Base-by-base conservation (phyloP, 37 sponge, comb jelly and placozoan genomes). In the Petrosia ficiformis region DNA sequence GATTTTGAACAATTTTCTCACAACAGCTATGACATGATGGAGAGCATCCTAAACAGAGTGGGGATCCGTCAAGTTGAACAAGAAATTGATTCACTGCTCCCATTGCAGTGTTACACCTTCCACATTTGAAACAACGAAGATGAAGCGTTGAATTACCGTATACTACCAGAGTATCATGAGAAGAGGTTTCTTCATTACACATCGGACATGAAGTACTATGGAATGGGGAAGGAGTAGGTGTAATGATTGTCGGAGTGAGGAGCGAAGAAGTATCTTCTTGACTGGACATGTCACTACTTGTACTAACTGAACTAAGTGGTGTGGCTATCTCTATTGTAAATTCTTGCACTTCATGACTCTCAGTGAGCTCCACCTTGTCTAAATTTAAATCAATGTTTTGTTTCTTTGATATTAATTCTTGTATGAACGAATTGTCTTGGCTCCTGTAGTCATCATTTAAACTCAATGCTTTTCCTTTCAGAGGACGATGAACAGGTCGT, bases 41-140 rank as follows among this genome's bases (percentile, higher is more conserved):
- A 10, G 78, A 73, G 39, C 88, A 87, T 16, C 3, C 32, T 11
- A n/a, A 33, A 71, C 88, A 87, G 30, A 87, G 74, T 40, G 88
- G 88, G 30, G 58, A 22, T 26, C 88, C 88, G 34, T 67, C 33
- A 1, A 77, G 73, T 33, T 77, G 36, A 1, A 81, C 69, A 36
- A 87, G 61, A 32, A 86, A 78, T 60, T 68, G 74, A 4, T 22
- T 14, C 28, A 44, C 59, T 22, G 79, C 42, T 19, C 74, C 80
- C 10, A 86, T 60, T 22, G 34, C 21, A 0, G 19, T 1, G 10
- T 70, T 67, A 54, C 86, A 86, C 40, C 61, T 19, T 4, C 74
- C 86, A 86, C 86, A 86, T 22, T 4, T 41, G 68, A 86, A 86
- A 65, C 86, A 86, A 3, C 33, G 30, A 14, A 57, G 44, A 43